Evolutionary conservation across 2,113 vertebrate species (phyloP).

Genomic region (Prionailurus bengalensis): DNA sequence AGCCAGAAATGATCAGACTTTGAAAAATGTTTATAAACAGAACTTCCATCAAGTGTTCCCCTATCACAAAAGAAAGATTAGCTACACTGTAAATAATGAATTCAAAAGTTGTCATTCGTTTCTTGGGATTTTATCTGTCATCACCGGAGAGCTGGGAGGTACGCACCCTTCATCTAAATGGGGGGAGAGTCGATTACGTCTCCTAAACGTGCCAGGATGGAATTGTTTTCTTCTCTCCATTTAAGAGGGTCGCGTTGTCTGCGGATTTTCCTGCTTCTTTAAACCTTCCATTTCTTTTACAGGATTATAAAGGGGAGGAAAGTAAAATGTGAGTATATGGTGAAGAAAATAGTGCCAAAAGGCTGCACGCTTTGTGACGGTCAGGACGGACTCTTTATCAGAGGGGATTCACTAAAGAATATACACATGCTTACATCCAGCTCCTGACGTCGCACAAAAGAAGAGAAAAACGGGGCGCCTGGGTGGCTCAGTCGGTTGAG

Average conservation of each 20-base stretch:
- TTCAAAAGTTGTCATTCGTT: neutral
- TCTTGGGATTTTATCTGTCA: slow-evolving; percentile 64
- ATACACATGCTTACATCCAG: neutral
- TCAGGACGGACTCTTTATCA: neutral
- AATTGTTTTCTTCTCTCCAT: slow-evolving; percentile 17
- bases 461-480: neutral
- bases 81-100: slow-evolving; percentile 60
- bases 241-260: slow-evolving; percentile 25
- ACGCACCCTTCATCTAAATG: neutral
- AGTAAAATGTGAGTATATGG: neutral
- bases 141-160: slow-evolving; percentile 25
- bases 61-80: slow-evolving; percentile 69
- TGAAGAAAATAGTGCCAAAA: neutral
- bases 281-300: neutral
- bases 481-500: too few species aligned
- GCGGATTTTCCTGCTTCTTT: neutral
- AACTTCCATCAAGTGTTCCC: slow-evolving; percentile 65
- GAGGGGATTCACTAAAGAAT: neutral
- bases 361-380: rapidly evolving
- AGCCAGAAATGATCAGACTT: neutral
- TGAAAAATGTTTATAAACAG: slow-evolving; percentile 73
- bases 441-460: neutral
- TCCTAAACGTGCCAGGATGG: neutral
- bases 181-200: slow-evolving; percentile 23
- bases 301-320: neutral